A percentile compares a stretch with the other conserved stretches of the same genome.
These are phyloP conservation scores for Uropetala carovei DNA, from an alignment of 2,888 invertebrate species.

Conservation along the genomic window DNA sequence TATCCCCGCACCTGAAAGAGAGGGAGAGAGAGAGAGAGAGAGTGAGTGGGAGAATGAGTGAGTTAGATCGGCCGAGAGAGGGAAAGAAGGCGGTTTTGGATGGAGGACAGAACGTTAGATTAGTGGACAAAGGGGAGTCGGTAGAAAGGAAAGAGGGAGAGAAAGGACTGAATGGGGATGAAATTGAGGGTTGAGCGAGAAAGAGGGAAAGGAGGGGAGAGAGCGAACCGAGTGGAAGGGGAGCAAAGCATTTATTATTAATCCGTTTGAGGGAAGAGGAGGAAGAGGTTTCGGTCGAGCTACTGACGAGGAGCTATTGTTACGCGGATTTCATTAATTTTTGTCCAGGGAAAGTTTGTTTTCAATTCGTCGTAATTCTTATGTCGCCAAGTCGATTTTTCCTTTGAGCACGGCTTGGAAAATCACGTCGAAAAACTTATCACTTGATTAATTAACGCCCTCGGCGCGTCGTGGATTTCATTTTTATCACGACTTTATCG, in stretches of 20 bases:
- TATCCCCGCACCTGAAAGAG: slow-evolving; percentile 20
- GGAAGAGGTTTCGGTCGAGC: no score
- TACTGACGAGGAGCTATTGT: no score
- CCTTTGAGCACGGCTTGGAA: not conserved
- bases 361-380: no score
- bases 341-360: no score
- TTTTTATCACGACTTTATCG: not conserved
- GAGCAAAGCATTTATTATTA: no score
- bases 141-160: not conserved
- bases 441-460: not conserved
- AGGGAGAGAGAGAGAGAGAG: not conserved
- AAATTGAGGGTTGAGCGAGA: not conserved
- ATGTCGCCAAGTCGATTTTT: no score
- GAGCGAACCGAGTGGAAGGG: not conserved
- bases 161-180: not conserved
- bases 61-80: not conserved
- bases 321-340: no score
- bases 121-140: not conserved
- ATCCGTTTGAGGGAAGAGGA: no score
- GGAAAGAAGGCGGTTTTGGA: not conserved
- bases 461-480: not conserved
- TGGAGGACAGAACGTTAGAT: slow-evolving; percentile 9
- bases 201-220: not conserved
- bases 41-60: not conserved
- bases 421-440: not conserved